Percentiles rank a stretch among this genome's conserved stretches.
Conservation (phyloP, 2,888 invertebrate species). For the Acleris cristana region DNA sequence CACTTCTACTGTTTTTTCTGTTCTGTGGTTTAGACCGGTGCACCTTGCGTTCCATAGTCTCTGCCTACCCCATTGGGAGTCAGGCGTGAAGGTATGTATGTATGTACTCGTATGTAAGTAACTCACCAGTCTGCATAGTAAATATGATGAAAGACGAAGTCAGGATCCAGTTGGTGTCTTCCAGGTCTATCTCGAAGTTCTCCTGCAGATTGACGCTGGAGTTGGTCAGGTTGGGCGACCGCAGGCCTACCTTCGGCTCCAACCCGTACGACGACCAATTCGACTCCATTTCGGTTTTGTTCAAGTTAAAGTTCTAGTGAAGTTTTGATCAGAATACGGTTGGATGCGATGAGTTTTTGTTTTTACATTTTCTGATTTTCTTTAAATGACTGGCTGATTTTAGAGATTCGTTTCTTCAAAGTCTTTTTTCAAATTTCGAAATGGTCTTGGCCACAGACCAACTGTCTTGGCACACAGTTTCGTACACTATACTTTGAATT, state of each 20-base stretch:
- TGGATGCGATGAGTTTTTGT: not conserved
- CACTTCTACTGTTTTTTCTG: no score
- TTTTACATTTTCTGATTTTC: not conserved
- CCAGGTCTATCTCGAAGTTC: constrained; percentile 88
- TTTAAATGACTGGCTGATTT: no score
- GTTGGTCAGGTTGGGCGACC: constrained; percentile 71
- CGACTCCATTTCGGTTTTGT: constrained; percentile 47
- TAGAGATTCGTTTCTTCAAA: no score
- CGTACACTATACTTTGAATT: no score
- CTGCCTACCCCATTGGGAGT: no score
- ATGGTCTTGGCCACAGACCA: no score
- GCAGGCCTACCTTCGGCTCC: constrained; percentile 53
- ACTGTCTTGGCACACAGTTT: no score
- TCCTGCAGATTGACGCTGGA: constrained; percentile 79
- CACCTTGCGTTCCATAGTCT: no score
- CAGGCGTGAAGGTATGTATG: no score
- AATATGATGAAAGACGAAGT: constrained; percentile 95
- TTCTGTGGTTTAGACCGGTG: no score
- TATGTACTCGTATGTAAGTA: not conserved
- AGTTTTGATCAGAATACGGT: not conserved
- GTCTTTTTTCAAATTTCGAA: no score
- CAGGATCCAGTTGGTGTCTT: constrained; percentile 95
- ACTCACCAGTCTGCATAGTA: constrained; percentile 95
- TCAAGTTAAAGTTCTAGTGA: not conserved
- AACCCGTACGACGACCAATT: constrained; percentile 56